These are phyloP conservation scores for Acronicta leporina DNA, from an alignment of 2,888 invertebrate genomes.

Conservation along the genomic window DNA sequence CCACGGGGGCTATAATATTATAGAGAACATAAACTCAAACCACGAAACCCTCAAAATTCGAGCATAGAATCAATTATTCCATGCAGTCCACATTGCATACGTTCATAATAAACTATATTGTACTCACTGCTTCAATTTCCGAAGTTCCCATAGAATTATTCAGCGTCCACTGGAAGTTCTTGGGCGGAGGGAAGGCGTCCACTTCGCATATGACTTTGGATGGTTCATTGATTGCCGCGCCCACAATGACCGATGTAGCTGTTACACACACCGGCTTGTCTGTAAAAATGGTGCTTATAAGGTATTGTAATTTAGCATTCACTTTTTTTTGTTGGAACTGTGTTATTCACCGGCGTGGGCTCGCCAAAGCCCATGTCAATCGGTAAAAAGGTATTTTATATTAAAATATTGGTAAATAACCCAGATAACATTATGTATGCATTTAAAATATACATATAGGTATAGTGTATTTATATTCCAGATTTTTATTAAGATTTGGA, in stretches of 20 bases:
- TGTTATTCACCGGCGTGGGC: too few species aligned
- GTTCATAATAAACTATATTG: slow-evolving; percentile 19
- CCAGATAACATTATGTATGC: too few species aligned
- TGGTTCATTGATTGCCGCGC: slow-evolving; percentile 94
- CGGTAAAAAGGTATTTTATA: too few species aligned
- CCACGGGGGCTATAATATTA: too few species aligned
- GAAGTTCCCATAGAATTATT: slow-evolving; percentile 96
- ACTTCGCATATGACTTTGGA: slow-evolving; percentile 95
- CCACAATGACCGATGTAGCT: slow-evolving; percentile 93
- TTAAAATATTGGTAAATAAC: too few species aligned
- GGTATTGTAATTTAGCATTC: too few species aligned
- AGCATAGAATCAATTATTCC: slow-evolving; percentile 34
- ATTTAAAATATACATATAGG: too few species aligned
- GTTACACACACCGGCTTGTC: slow-evolving; percentile 95
- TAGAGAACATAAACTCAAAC: slow-evolving; percentile 4
- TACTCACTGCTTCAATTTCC: slow-evolving; percentile 89
- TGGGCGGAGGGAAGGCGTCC: slow-evolving; percentile 95
- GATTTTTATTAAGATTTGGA: too few species aligned
- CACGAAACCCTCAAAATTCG: slow-evolving; percentile 23
- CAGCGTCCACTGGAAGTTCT: slow-evolving; percentile 95
- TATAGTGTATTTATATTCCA: too few species aligned
- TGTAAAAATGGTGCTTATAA: slow-evolving; percentile 68
- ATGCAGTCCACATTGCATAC: slow-evolving; percentile 30
- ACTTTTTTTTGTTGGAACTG: too few species aligned
- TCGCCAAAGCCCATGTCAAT: too few species aligned